Evolutionary conservation across 2,113 vertebrate genomes (phyloP), one percentile per base, ranked within the genome.

Genomic region (Mustela nigripes): DNA sequence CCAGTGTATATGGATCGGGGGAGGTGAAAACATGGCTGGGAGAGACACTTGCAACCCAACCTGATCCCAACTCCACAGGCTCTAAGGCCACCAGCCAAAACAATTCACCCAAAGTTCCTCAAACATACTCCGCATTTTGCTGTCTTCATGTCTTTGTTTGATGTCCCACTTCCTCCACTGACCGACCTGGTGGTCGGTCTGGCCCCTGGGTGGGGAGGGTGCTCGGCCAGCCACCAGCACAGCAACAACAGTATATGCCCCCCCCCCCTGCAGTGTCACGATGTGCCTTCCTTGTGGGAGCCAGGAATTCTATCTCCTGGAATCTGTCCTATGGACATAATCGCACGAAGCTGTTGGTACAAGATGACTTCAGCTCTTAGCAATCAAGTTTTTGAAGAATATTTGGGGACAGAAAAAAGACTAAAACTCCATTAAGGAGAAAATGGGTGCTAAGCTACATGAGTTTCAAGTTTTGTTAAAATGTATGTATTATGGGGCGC

Each of bases 1-100:
- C 28, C 26, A 12, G 1, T 53, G 6, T 33, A 1, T 15, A 14
- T 11, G 4, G 36, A 1, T 11, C 4, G 15, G 10, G 18, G 14
- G 14, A 45, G 71, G 26, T 74, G 36, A 56, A 16, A 31, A 21
- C 39, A 36, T 45, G 50, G 67, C 11, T 56, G 45, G 36, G n/a
- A 76, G 80, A 15, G 18, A 24, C 48, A 50, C 42, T 36, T 33
- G 48, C 19, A 6, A 26, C 22, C n/a, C 16, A 67, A 10, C 39
- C 12, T 4, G 16, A 33, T 14, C 36, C 53, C 33, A 67, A 26
- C 5, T 4, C 22, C 18, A 22, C 36, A 80, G 60, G n/a, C 39
- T 36, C 71, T 79, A 19, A 8, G 24, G 36, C 31, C 18, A 18
- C 16, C 65, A n/a, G 80, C 31, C 28, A 48, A 48, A 16, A 31